Percentiles rank a stretch among this genome's conserved stretches.
Conservation (phyloP, 2,797 vertebrate genomes). For the Synanceia verrucosa region DNA sequence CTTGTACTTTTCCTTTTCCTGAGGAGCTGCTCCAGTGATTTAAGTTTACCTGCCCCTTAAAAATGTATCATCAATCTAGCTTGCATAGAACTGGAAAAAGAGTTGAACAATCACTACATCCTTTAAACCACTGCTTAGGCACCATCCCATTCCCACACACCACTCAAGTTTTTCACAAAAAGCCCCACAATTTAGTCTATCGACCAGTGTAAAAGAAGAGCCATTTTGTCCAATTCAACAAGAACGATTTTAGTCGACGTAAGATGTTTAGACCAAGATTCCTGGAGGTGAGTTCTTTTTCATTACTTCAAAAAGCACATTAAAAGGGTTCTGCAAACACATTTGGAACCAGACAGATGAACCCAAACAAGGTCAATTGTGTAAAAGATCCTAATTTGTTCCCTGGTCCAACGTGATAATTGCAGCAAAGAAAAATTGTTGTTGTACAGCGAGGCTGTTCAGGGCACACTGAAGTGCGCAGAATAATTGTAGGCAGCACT, state of each 20-base stretch:
- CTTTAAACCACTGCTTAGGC: conserved; percentile 57
- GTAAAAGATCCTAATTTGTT: conserved; percentile 45
- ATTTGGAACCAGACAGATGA: conserved; percentile 45
- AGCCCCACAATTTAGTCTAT: conserved; percentile 12
- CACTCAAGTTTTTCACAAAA: conserved; percentile 30
- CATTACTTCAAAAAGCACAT: conserved; percentile 16
- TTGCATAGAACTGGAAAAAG: neutral
- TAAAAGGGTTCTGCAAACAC: conserved; percentile 52
- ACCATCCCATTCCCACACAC: conserved; percentile 49
- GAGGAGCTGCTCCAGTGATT: conserved; percentile 81
- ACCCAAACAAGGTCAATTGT: conserved; percentile 47
- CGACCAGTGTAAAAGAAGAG: conserved; percentile 3
- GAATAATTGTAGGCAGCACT: conserved; percentile 56
- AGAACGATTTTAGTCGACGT: neutral
- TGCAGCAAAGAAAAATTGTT: conserved; percentile 65
- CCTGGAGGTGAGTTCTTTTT: neutral
- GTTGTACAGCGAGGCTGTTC: conserved; percentile 40
- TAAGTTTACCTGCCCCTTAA: conserved; percentile 78
- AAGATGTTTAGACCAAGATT: neutral
- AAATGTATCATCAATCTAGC: neutral
- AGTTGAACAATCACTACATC: conserved; percentile 58
- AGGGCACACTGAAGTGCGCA: conserved; percentile 37
- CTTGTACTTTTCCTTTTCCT: conserved; percentile 81
- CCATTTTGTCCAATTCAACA: conserved; percentile 1
- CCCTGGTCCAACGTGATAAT: conserved; percentile 57